Conservation (phyloP, 2,888 invertebrate species). For the Sericinus montela region DNA sequence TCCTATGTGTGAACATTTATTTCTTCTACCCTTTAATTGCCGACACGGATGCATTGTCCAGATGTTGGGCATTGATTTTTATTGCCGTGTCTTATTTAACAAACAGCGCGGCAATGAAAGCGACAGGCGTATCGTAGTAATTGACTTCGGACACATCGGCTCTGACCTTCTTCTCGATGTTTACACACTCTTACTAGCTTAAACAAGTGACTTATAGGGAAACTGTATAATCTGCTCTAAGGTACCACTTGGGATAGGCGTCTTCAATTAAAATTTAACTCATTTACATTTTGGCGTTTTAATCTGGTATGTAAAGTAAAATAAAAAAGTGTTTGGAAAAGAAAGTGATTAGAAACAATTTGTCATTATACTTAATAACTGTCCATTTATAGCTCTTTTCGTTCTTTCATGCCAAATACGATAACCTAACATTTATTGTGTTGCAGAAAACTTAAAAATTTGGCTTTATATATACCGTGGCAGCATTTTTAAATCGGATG, state of each 20-base stretch:
- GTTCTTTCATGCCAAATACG: too few relatives aligned
- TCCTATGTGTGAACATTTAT: not conserved
- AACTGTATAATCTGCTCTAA: not conserved
- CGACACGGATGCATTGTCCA: constrained; percentile 1
- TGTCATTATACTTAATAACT: too few relatives aligned
- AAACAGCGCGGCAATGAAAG: constrained; percentile 8
- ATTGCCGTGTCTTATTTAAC: constrained; percentile 15
- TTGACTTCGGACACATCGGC: constrained; percentile 4
- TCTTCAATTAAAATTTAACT: too few relatives aligned
- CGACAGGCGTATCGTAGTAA: constrained; percentile 8
- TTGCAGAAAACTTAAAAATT: too few relatives aligned
- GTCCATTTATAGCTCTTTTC: too few relatives aligned
- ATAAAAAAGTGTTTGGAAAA: too few relatives aligned
- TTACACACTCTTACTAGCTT: not conserved
- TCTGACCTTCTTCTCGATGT: constrained; percentile 3
- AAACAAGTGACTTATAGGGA: not conserved
- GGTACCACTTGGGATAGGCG: too few relatives aligned
- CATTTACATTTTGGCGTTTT: too few relatives aligned
- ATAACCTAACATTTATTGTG: too few relatives aligned
- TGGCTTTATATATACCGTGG: too few relatives aligned
- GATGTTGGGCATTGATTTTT: constrained; percentile 10
- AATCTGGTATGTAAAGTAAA: too few relatives aligned
- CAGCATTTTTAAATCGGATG: constrained; percentile 27
- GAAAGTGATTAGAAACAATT: too few relatives aligned
- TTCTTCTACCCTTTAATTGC: constrained; percentile 5